A percentile compares a stretch with the other conserved stretches of the same genome.
Conservation (phyloP, 2,888 invertebrate species). For the Nomada lathburiana region DNA sequence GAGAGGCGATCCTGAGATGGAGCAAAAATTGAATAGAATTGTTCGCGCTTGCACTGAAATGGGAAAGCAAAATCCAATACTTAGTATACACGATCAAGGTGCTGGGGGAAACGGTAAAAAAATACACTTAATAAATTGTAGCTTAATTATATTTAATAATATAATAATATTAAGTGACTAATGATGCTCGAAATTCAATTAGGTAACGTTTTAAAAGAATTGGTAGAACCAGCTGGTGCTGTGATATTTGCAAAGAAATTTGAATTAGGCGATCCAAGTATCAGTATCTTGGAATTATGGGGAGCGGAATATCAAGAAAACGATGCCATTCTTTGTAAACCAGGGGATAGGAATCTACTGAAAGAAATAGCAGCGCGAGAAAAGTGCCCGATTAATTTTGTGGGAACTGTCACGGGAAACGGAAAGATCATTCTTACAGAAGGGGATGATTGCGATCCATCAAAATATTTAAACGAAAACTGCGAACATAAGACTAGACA, state of each 20-base stretch:
- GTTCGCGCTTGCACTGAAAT: slow-evolving; percentile 96
- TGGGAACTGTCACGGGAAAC: slow-evolving; percentile 95
- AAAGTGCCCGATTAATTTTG: slow-evolving; percentile 96
- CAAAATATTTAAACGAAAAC: slow-evolving; percentile 81
- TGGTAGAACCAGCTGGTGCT: slow-evolving; percentile 97
- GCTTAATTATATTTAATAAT: background rate
- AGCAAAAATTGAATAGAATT: slow-evolving; percentile 97
- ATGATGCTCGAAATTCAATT: slow-evolving; percentile 26
- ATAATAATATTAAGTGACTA: background rate
- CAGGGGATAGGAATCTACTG: slow-evolving; percentile 88
- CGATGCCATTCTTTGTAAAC: slow-evolving; percentile 93
- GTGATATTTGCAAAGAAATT: slow-evolving; percentile 94
- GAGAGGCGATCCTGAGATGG: slow-evolving; percentile 99
- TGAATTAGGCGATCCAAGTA: slow-evolving; percentile 96
- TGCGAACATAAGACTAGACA: slow-evolving; percentile 85
- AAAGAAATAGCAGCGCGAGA: slow-evolving; percentile 92
- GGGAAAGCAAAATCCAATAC: slow-evolving; percentile 93
- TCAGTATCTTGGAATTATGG: slow-evolving; percentile 97
- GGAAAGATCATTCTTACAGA: slow-evolving; percentile 91
- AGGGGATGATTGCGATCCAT: slow-evolving; percentile 85
- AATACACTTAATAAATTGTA: background rate
- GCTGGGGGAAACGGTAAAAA: slow-evolving; percentile 95
- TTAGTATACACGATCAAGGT: slow-evolving; percentile 99
- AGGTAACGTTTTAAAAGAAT: slow-evolving; percentile 98
- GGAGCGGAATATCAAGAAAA: slow-evolving; percentile 99